Evolutionary conservation across 2,888 invertebrate species (phyloP), one percentile per base, ranked within the genome.

Genomic region (Pyrgus malvae): DNA sequence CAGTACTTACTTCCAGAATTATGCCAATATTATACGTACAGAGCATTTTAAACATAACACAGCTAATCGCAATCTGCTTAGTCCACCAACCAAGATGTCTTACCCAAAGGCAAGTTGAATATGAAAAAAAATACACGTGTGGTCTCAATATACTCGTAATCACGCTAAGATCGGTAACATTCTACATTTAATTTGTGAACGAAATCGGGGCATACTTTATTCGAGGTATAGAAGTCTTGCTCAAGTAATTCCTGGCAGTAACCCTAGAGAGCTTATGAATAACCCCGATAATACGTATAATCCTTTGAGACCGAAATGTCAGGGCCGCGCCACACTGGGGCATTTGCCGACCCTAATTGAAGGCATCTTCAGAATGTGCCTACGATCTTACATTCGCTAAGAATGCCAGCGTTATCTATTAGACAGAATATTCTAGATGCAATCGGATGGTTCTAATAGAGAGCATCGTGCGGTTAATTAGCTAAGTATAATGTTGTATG

Each of bases 361-460:
- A 75, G 69, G 71, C 62, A 75, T 77, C 69, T 68, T 56, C 59
- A 69, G 79, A 81, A 81, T 81, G 78, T 68, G 80, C 76, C 72
- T 69, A 50, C 23, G 12, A 21, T 11, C 33, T 46, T 46, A 38
- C 66, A 71, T 74, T 69, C 17, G 19, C 9, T n/a, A 21, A 11
- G 19, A 38, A 19, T 21, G 21, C 38, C 21, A 17, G 16, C 21
- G 21, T 38, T 12, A 7, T 21, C 66, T 66, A 67, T 19, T 59
- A 60, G 59, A 46, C 16, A 42, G 56, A 31, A 60, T 38, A 48
- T 16, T 48, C 16, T 37, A 17, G 37, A 37, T 27, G 25, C 37
- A 25, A 14, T 37, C 8, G 38, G n/a, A 19, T 37, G 14, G 33
- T 33, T 33, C 3, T 33, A 14, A 35, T 33, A 5, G 33, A 14